Evolutionary conservation across 2,888 invertebrate species (phyloP).

Genomic region (Cepaea hortensis): DNA sequence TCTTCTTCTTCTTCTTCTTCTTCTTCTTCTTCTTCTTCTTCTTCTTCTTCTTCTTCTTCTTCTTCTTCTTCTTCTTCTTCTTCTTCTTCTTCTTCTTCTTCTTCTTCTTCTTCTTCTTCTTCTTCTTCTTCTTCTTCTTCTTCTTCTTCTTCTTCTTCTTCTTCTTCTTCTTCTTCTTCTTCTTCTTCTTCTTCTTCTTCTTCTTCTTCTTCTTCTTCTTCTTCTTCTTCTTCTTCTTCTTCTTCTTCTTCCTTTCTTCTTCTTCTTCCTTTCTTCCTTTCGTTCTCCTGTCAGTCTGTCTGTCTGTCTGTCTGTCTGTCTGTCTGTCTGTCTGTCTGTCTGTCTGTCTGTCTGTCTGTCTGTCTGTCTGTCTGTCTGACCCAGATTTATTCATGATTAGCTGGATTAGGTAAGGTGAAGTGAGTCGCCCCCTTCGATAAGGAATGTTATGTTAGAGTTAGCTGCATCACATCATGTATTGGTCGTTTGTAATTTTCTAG

Average conservation of each 20-base stretch:
- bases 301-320: too few relatives aligned
- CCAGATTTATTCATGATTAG: not conserved
- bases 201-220: too few relatives aligned
- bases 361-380: too few relatives aligned
- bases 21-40: not conserved
- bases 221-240: not conserved
- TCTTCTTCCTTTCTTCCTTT: not conserved
- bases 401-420: not conserved
- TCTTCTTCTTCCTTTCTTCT: not conserved
- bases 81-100: not conserved
- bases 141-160: slow-evolving; percentile 13
- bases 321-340: too few relatives aligned
- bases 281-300: too few relatives aligned
- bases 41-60: not conserved
- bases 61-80: not conserved
- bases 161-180: not conserved
- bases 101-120: not conserved
- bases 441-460: too few relatives aligned
- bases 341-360: too few relatives aligned
- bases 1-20: not conserved
- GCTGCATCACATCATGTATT: too few relatives aligned
- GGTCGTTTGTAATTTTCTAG: too few relatives aligned
- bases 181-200: not conserved
- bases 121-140: slow-evolving; percentile 20
- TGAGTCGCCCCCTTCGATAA: too few relatives aligned